phyloP scores from a whole-genome alignment of 2,888 invertebrate species.

The Agriotes lineatus region DNA sequence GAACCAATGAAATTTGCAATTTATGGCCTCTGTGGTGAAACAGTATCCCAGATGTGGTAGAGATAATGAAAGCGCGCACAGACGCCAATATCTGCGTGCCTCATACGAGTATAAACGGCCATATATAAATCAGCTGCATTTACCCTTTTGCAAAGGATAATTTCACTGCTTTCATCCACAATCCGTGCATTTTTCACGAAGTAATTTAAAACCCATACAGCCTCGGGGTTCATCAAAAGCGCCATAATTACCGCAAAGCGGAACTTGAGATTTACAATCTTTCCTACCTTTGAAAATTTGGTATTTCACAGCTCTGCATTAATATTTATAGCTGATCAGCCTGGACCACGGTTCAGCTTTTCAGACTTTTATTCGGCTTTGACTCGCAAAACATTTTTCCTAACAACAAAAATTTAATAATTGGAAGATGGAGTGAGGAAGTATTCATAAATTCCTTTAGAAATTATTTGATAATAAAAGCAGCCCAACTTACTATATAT shows the following conservation, averaged over 20 bases:
- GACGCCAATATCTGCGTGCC: slow-evolving; percentile 32
- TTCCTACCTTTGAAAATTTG: not conserved
- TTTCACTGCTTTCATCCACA: slow-evolving; percentile 19
- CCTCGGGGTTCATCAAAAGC: slow-evolving; percentile 52
- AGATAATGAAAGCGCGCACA: slow-evolving; percentile 20
- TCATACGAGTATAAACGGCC: slow-evolving; percentile 31
- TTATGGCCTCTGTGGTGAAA: slow-evolving; percentile 22
- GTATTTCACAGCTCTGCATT: not conserved
- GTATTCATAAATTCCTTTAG: not conserved
- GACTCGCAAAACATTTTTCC: too few relatives aligned
- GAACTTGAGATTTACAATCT: slow-evolving; percentile 1
- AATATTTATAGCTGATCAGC: slow-evolving; percentile 38
- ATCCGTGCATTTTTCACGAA: slow-evolving; percentile 53
- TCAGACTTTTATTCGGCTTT: not conserved
- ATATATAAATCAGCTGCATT: slow-evolving; percentile 37
- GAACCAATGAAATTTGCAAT: slow-evolving; percentile 20
- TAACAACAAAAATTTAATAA: not conserved
- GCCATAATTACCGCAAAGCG: slow-evolving; percentile 48
- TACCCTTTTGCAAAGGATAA: slow-evolving; percentile 32
- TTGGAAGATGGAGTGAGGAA: not conserved
- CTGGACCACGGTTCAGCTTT: not conserved
- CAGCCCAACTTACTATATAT: too few relatives aligned
- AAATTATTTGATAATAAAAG: too few relatives aligned
- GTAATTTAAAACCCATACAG: slow-evolving; percentile 55
- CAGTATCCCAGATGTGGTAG: slow-evolving; percentile 22